A percentile compares a stretch with the other conserved stretches of the same genome.
Conservation (phyloP, 1,140 invertebrate species). For the Physella acuta region DNA sequence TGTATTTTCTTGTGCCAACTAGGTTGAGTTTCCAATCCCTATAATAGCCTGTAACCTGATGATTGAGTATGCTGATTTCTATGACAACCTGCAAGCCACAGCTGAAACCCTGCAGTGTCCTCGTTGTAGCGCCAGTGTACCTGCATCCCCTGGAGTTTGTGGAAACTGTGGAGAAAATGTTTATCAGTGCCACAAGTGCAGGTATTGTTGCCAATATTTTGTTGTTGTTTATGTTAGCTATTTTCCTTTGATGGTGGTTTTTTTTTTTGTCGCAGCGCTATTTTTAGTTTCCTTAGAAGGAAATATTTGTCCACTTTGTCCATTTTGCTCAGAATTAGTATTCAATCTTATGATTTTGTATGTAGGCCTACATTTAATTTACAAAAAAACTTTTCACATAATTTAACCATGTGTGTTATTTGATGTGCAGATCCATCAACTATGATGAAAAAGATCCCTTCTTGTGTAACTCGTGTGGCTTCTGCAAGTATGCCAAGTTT, state of each 20-base stretch:
- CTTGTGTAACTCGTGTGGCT: conserved; percentile 96
- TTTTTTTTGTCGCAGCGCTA: no score
- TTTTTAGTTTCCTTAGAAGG: no score
- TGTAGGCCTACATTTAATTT: no score
- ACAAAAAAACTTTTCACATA: no score
- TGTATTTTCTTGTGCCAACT: not conserved
- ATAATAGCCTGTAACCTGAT: conserved; percentile 98
- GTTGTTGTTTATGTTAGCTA: no score
- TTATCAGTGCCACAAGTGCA: conserved; percentile 96
- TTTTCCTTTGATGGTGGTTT: no score
- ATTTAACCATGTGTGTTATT: no score
- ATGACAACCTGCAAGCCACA: conserved; percentile 76
- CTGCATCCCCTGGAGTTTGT: conserved; percentile 95
- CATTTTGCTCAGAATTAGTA: no score
- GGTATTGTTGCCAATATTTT: no score
- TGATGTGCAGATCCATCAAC: conserved; percentile 94
- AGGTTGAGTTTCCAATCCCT: conserved; percentile 76
- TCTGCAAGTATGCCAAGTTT: conserved; percentile 99
- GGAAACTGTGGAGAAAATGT: conserved; percentile 98
- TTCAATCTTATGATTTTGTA: no score
- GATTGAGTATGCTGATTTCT: conserved; percentile 98
- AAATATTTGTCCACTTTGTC: no score
- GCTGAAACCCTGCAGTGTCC: conserved; percentile 91
- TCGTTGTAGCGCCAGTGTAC: conserved; percentile 89
- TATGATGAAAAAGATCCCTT: conserved; percentile 99